Percentiles rank a stretch among this genome's conserved stretches.
Conservation (phyloP, 2,113 vertebrate genomes). For the Lophura nycthemera region DNA sequence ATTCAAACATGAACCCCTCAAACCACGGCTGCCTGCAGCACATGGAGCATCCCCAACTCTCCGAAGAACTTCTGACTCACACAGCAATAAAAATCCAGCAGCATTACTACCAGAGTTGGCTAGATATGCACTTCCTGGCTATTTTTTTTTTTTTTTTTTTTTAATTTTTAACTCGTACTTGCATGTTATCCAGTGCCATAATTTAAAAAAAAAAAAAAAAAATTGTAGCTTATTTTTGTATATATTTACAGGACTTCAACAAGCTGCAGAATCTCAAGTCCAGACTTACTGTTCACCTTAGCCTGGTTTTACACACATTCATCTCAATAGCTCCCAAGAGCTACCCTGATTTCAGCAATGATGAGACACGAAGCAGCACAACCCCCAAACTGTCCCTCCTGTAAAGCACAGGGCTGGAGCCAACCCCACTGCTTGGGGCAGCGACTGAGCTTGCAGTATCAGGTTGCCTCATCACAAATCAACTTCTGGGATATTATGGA, state of each 20-base stretch:
- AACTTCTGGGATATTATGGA: not conserved
- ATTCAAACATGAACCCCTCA: not conserved
- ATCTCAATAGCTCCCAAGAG: not conserved
- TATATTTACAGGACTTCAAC: not conserved
- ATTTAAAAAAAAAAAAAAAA: not conserved
- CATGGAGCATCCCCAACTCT: not conserved
- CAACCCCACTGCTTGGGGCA: not conserved
- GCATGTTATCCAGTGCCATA: not conserved
- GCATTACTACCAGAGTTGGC: not conserved
- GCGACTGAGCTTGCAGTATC: not conserved
- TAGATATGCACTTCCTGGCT: not conserved
- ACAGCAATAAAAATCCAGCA: not conserved
- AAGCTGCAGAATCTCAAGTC: not conserved
- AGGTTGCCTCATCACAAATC: not conserved
- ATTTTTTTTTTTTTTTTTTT: not conserved
- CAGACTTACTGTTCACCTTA: not conserved
- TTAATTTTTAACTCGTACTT: not conserved
- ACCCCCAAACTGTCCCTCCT: accelerated
- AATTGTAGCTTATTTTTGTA: not conserved
- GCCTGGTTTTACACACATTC: not conserved
- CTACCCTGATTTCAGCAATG: not conserved
- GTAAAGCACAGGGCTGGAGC: not conserved
- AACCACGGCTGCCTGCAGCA: not conserved
- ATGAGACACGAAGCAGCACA: not conserved
- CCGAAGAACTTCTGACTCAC: not conserved